Percentiles rank a stretch among this genome's conserved stretches.
Conservation (phyloP, 2,113 vertebrate genomes). For the Pangasianodon gigas region DNA sequence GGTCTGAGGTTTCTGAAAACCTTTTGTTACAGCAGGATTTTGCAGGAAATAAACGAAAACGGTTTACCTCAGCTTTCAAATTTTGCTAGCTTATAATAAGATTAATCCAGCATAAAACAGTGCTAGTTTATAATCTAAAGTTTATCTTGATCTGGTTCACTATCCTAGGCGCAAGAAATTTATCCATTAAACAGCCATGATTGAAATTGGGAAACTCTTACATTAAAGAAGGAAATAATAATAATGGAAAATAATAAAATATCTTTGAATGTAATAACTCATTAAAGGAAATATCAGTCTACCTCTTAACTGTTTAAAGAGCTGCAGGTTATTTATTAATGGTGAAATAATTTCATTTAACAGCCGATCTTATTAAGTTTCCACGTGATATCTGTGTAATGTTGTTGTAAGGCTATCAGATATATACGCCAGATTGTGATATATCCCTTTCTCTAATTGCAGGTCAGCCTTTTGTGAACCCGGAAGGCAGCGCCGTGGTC, state of each 20-base stretch:
- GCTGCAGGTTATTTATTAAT: background rate
- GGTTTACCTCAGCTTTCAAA: no score
- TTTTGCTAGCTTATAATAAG: background rate
- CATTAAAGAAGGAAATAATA: no score
- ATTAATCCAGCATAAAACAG: background rate
- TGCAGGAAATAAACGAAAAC: no score
- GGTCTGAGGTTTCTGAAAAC: background rate
- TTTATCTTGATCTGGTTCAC: background rate
- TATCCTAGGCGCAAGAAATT: background rate
- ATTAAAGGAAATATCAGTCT: background rate
- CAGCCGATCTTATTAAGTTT: background rate
- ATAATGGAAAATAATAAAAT: background rate
- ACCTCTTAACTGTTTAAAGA: background rate
- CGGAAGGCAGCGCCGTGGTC: constrained; percentile 82
- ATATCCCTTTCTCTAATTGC: background rate
- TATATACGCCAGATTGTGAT: background rate
- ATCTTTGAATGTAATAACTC: background rate
- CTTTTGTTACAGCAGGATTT: background rate
- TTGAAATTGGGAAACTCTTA: background rate
- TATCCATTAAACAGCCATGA: background rate
- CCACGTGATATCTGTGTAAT: background rate
- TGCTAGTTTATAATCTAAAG: background rate
- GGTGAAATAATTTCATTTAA: background rate
- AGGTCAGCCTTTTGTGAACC: constrained; percentile 88
- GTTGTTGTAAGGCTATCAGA: background rate